Base-by-base conservation (phyloP, 2,888 invertebrate genomes). In the Limnephilus rhombicus region DNA sequence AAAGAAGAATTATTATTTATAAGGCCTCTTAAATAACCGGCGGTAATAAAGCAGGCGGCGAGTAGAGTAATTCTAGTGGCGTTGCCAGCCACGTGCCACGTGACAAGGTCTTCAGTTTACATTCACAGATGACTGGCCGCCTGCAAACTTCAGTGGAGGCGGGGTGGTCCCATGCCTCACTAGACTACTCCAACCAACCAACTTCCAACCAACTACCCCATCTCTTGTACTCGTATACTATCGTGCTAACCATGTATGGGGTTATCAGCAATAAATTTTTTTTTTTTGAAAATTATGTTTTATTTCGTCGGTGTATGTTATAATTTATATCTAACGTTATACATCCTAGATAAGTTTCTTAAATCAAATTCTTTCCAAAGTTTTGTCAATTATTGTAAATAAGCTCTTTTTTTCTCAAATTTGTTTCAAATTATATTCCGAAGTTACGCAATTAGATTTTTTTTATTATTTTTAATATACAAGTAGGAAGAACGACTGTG, bases 121-220 rank as follows among this genome's bases (percentile, higher is more conserved):
- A 92, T 93, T 93, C 91, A 92, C 93, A 93, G 93, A 91, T 93
- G 93, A 93, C 92, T 91, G 91, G 85, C 91, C 92, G 92, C 68
- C 68, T 68, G 68, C 68, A 68, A 68, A 68, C 68, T 68, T 68
- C 68, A 68, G 24, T 49, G 15, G 49, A 1, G 24, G 90, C 91
- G 29, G 53, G 68, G 9, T 68, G n/a, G 68, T 31, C 12, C 83
- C 83, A 24, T 18, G 83, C 83, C 83, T 83, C 83, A 34, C 68
- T 68, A 68, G 68, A 68, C 68, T 68, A 68, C 68, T 68, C 68
- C 68, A 9, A 11, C 68, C 53, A 53, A 18, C 53, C 68, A 68
- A 68, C 68, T 68, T 68, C 68, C 24, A 68, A n/a, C 68, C 68
- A 68, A 68, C 68, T n/a, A 68, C 68, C 68, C 68, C 68, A 68